Conservation (phyloP, 2,797 vertebrate species). For the Pantherophis vulpinus region DNA sequence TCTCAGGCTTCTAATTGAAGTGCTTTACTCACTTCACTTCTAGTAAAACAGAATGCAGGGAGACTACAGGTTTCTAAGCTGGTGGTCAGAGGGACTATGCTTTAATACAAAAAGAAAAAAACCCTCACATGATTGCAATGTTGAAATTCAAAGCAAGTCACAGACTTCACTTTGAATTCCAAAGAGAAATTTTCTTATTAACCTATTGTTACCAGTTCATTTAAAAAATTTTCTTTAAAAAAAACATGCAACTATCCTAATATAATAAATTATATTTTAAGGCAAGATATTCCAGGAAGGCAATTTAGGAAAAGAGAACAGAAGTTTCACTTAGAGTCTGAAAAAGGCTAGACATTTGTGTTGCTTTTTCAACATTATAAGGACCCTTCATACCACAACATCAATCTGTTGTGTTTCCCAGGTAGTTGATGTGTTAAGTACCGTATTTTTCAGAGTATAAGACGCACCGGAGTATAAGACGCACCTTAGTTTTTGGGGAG, state of each 20-base stretch:
- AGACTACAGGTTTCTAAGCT: neutral
- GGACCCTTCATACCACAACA: neutral
- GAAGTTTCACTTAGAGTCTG: neutral
- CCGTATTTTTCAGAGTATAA: too few species aligned
- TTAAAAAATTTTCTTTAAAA: neutral
- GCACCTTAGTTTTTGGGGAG: too few species aligned
- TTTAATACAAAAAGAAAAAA: neutral
- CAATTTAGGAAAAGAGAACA: neutral
- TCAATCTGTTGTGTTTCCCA: conserved; percentile 44
- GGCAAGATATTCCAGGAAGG: neutral
- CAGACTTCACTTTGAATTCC: neutral
- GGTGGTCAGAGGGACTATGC: neutral
- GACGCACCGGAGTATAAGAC: too few species aligned
- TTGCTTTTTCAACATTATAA: neutral
- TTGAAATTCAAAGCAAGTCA: neutral
- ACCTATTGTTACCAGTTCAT: neutral
- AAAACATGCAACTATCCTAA: neutral
- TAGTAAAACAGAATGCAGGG: neutral
- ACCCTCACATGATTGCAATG: neutral
- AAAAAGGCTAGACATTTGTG: neutral
- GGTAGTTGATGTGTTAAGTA: conserved; percentile 47
- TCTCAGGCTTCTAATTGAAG: neutral
- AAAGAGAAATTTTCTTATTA: neutral
- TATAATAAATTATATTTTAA: neutral
- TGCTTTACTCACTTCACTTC: neutral